Base-by-base conservation (phyloP, 1,140 invertebrate species). In the Drosophila ananassae region DNA sequence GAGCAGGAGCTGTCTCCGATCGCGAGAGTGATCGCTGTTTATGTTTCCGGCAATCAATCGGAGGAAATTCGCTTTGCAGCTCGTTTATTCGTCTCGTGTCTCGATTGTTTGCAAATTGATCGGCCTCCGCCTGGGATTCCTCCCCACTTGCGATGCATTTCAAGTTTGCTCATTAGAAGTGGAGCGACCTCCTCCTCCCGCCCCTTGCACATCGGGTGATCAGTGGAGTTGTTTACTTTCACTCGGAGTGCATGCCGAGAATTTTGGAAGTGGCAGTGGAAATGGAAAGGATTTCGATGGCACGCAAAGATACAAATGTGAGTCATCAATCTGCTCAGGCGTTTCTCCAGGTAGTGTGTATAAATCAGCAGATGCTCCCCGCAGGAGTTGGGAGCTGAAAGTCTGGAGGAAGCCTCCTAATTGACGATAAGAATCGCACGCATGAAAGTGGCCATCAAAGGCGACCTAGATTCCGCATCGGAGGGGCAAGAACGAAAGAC, bases 21-120 rank as follows among this genome's bases (percentile, higher is more conserved):
- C 21, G 52, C 50, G 68, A 76, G 64, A 44, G 25, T 54, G 72
- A 63, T 53, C 39, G 44, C 69, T 78, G 79, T 81, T 85, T 85
- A 85, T 81, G 83, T 85, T 87, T 85, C 81, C 81, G 77, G 77
- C 81, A 87, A 85, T 85, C 77, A 85, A 79, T 80, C 69, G 73
- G 30, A 69, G 58, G 60, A 73, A 69, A 77, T 71, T 84, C 61
- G 47, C 61, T 67, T 37, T 52, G 48, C 48, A 61, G 59, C 37
- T 71, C 67, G 64, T 59, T 72, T 56, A 21, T 48, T 69, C 34
- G 61, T 41, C 79, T 69, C 50, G 72, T 68, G 62, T 59, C 52
- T 61, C 60, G 48, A 56, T 77, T 73, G 80, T 73, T 73, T 79
- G 73, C 80, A 69, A 84, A 77, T 77, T 77, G 68, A 73, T 77